Conservation (phyloP, 2,888 invertebrate genomes). For the Spatulosminthurus flaviceps region DNA sequence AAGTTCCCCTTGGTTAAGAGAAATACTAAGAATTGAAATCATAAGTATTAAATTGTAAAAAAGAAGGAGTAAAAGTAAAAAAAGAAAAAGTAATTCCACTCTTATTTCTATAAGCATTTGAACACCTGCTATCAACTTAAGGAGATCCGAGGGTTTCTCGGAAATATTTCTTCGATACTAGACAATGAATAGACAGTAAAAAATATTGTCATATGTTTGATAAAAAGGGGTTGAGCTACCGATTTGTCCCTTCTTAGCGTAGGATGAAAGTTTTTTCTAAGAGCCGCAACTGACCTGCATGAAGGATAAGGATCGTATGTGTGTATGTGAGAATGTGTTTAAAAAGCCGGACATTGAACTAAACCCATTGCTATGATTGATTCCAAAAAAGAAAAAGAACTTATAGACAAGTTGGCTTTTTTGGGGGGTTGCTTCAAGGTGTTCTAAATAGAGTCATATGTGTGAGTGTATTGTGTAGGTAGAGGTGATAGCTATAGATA, state of each 20-base stretch:
- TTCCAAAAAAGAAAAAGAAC: background rate
- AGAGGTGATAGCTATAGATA: no score
- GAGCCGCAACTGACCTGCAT: constrained; percentile 3
- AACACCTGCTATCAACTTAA: background rate
- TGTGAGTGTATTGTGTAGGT: background rate
- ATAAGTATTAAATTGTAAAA: no score
- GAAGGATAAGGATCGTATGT: background rate
- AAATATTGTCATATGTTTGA: background rate
- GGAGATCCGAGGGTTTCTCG: background rate
- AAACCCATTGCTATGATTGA: constrained; percentile 14
- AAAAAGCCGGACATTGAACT: constrained; percentile 36
- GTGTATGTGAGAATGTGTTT: background rate
- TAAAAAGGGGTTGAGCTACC: constrained; percentile 26
- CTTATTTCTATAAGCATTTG: no score
- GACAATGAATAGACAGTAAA: background rate
- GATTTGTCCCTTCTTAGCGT: constrained; percentile 33
- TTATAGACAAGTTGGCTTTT: background rate
- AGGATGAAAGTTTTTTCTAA: background rate
- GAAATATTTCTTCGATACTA: no score
- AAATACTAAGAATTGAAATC: no score
- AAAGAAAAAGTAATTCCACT: no score
- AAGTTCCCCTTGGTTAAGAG: no score
- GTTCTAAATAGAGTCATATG: constrained; percentile 30
- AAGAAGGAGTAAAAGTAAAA: no score
- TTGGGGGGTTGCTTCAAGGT: background rate